Base-by-base conservation (phyloP, 1,140 invertebrate species). In the Scaptomyza pallida region DNA sequence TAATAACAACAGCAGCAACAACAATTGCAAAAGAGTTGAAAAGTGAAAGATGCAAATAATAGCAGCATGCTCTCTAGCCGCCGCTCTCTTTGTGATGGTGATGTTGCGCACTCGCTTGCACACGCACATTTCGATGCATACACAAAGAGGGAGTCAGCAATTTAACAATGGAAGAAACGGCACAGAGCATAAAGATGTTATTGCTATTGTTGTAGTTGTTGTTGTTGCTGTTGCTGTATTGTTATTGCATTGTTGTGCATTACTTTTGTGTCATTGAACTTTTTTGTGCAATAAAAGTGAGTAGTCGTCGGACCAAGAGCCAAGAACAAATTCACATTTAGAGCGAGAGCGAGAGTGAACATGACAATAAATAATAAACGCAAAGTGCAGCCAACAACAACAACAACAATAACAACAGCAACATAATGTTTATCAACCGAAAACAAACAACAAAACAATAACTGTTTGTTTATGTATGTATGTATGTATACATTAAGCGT, bases 191-290 rank as follows among this genome's bases (percentile, higher is more conserved):
- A 75, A 81, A 86, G 82, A 88, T 78, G 69, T 78, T 75, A 88
- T 72, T 88, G 71, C 62, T 62, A n/a, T 33, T 37, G 17, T 44
- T 55, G 33, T 43, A 73, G 52, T 64, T 70, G 72, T 72, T 78
- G 33, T 30, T 56, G 8, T 30, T 47, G 10, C 12, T 55, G 13
- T 26, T 54, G 37, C 52, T 79, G 72, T 80, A 40, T 51, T 64
- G 56, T 50, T 41, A 56, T 62, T 72, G 64, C 51, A 76, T 68
- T 72, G 70, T 80, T 75, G 59, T 85, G 79, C 73, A 88, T 81
- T 86, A 81, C 86, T 88, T 86, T 71, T 86, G 82, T 86, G 82
- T 86, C 82, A 86, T 82, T 86, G 82, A 86, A 86, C 82, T 86
- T 88, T 81, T 82, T 86, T 41, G 57, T 50, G 80, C 74, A 81